These are phyloP conservation scores for Dinomys branickii DNA, from an alignment of 2,113 vertebrate species.

Conservation along the genomic window DNA sequence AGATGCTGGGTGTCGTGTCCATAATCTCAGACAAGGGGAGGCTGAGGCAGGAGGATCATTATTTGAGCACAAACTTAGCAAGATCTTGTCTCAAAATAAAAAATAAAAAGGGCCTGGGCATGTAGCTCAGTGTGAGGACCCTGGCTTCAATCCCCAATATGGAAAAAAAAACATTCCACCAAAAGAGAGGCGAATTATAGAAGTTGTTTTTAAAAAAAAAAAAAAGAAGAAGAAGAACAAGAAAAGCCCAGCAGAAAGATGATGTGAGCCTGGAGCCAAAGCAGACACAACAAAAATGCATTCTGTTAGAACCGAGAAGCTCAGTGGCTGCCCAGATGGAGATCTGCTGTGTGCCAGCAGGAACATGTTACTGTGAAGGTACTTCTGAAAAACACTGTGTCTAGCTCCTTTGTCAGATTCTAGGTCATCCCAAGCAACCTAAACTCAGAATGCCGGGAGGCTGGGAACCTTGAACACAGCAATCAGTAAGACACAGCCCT, in stretches of 20 bases:
- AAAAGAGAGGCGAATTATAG: background rate
- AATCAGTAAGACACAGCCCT: background rate
- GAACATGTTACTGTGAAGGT: background rate
- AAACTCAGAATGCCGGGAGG: background rate
- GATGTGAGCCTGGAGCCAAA: background rate
- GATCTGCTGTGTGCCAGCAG: background rate
- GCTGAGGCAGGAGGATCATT: background rate
- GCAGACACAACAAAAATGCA: background rate
- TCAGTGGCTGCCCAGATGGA: background rate
- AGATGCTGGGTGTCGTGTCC: background rate
- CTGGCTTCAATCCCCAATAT: background rate
- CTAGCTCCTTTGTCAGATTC: background rate
- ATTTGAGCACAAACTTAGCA: background rate
- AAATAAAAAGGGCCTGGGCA: background rate
- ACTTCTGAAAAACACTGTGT: background rate
- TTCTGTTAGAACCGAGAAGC: background rate
- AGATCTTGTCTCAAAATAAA: background rate
- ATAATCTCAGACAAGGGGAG: background rate
- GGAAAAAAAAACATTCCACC: background rate
- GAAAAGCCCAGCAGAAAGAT: background rate
- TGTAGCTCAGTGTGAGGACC: background rate
- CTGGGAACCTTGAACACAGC: background rate
- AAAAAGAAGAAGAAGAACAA: too few species aligned
- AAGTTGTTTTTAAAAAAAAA: background rate
- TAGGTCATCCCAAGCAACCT: background rate